These are phyloP conservation scores for Phalacrocorax brasilianus DNA, from an alignment of 2,113 vertebrate genomes.

Conservation along the genomic window DNA sequence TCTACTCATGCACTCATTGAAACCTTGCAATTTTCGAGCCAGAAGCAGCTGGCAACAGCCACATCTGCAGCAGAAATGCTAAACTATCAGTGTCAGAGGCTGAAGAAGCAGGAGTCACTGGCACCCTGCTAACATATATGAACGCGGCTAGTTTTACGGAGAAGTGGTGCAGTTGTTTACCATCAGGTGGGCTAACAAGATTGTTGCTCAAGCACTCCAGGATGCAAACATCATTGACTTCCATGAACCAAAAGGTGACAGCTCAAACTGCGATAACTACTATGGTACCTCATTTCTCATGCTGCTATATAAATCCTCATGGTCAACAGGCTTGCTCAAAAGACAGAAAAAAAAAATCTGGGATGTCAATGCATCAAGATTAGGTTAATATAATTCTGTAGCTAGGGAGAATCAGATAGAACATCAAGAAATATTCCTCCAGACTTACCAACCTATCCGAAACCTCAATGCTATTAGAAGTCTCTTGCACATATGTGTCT, in stretches of 20 bases:
- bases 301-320: background rate
- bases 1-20: background rate
- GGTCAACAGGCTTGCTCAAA: background rate
- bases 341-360: background rate
- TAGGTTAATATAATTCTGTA: background rate
- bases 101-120: background rate
- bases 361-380: background rate
- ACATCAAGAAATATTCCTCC: background rate
- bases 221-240: background rate
- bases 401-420: background rate
- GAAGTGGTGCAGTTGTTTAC: background rate
- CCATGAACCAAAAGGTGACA: background rate
- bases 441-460: background rate
- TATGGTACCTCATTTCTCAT: background rate
- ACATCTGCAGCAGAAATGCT: background rate
- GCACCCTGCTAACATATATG: background rate
- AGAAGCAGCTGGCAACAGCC: background rate
- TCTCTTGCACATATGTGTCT: background rate
- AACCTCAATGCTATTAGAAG: background rate
- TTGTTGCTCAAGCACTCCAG: background rate
- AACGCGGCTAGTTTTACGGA: background rate
- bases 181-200: constrained; percentile 3
- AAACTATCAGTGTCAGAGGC: background rate
- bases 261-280: constrained; percentile 15
- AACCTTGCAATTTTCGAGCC: background rate